Percentiles rank a stretch among this genome's conserved stretches.
Conservation (phyloP, 2,888 invertebrate genomes). For the Empis stercorea region DNA sequence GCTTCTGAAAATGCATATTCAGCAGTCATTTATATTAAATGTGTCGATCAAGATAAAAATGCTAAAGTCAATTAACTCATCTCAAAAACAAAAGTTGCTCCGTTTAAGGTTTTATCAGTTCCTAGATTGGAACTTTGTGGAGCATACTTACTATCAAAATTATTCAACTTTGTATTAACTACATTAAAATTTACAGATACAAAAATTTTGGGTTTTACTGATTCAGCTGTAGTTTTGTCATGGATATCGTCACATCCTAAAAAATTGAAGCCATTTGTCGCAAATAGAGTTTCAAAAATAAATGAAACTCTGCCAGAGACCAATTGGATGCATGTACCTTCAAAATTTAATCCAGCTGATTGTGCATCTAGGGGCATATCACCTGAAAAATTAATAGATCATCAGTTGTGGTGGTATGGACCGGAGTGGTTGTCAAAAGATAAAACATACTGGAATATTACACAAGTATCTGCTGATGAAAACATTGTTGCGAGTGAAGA, state of each 20-base stretch:
- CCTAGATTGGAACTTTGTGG: too few relatives aligned
- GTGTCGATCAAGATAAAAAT: background rate
- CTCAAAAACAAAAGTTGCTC: background rate
- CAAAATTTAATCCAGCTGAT: background rate
- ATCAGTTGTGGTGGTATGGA: background rate
- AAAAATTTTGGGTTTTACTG: too few relatives aligned
- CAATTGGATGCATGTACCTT: background rate
- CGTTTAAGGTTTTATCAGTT: too few relatives aligned
- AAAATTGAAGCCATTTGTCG: background rate
- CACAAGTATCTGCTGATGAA: background rate
- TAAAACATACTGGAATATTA: background rate
- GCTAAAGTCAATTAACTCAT: background rate
- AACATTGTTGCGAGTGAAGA: background rate
- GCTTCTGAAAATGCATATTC: background rate
- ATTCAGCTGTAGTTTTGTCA: too few relatives aligned
- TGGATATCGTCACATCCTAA: too few relatives aligned
- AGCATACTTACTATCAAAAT: background rate
- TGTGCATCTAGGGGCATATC: background rate
- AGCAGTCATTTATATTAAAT: background rate
- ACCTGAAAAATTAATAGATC: background rate
- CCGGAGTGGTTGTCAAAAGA: background rate
- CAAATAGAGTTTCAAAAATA: background rate
- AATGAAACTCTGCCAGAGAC: background rate
- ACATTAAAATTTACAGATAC: too few relatives aligned
- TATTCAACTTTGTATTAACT: too few relatives aligned